phyloP scores from a whole-genome alignment of 1,140 invertebrate species.

The Potamilus streckersoni region DNA sequence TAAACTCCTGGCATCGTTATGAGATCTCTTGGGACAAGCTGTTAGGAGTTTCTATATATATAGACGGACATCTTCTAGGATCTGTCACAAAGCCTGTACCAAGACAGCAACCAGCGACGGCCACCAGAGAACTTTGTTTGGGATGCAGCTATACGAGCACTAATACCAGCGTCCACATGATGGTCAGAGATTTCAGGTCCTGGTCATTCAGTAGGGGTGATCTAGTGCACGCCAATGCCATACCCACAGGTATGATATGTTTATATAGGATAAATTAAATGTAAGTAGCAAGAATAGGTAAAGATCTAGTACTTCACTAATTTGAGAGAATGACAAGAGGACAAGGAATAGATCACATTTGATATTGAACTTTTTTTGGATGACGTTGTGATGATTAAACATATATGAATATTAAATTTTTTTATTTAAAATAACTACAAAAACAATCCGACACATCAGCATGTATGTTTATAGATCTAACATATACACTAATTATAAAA shows the following conservation, averaged over 20 bases:
- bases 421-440: too few species aligned
- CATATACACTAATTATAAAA: too few species aligned
- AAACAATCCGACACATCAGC: too few species aligned
- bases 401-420: too few species aligned
- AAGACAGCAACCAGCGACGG: not conserved
- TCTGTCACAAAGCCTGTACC: constrained; percentile 5
- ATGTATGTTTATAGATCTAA: too few species aligned
- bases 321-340: too few species aligned
- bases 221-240: constrained; percentile 19
- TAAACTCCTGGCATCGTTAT: constrained; percentile 23
- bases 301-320: too few species aligned
- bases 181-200: constrained; percentile 11
- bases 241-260: not conserved
- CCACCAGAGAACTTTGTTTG: constrained; percentile 8
- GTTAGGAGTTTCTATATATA: constrained; percentile 15
- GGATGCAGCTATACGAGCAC: constrained; percentile 14
- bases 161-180: constrained; percentile 18
- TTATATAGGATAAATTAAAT: too few species aligned
- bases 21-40: constrained; percentile 25
- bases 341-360: too few species aligned
- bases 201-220: constrained; percentile 23
- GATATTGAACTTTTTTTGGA: too few species aligned
- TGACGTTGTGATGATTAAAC: too few species aligned
- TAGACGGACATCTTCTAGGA: constrained; percentile 18
- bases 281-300: too few species aligned